Percentiles rank a stretch among this genome's conserved stretches.
Conservation (phyloP, 2,888 invertebrate species). For the Mechanitis mazaeus region DNA sequence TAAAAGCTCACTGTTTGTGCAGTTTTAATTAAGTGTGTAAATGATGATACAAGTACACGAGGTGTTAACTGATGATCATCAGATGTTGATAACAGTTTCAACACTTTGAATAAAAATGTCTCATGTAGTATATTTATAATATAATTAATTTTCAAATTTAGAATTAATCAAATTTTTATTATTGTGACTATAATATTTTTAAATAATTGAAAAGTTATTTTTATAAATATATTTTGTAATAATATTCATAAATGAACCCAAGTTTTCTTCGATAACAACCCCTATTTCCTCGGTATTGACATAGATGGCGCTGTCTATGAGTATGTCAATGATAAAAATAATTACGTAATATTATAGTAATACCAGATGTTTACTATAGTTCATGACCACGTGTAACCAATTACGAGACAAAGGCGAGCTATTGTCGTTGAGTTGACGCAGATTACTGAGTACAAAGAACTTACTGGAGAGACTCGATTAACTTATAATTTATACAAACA, state of each 20-base stretch:
- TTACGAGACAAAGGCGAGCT: conserved; percentile 52
- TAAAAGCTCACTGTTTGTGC: not conserved
- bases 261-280: no score
- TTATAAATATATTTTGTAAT: no score
- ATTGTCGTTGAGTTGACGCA: conserved; percentile 31
- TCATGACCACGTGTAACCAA: conserved; percentile 50
- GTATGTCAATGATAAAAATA: conserved; percentile 4
- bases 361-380: conserved; percentile 18
- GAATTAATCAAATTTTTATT: no score
- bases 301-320: no score
- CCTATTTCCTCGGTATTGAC: no score
- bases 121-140: no score
- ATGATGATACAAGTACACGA: conserved; percentile 1
- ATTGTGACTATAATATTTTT: no score
- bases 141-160: no score
- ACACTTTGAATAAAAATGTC: not conserved
- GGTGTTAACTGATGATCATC: conserved; percentile 6
- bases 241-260: no score
- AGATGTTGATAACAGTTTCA: not conserved
- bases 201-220: no score
- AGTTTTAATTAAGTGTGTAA: not conserved
- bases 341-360: conserved; percentile 23
- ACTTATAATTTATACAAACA: no score
- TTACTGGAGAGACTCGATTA: not conserved
- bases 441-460: conserved; percentile 14